Evolutionary conservation across 37 sponge, comb jelly and placozoan genomes (phyloP).

Genomic region (Diacarnus erythraeanus): DNA sequence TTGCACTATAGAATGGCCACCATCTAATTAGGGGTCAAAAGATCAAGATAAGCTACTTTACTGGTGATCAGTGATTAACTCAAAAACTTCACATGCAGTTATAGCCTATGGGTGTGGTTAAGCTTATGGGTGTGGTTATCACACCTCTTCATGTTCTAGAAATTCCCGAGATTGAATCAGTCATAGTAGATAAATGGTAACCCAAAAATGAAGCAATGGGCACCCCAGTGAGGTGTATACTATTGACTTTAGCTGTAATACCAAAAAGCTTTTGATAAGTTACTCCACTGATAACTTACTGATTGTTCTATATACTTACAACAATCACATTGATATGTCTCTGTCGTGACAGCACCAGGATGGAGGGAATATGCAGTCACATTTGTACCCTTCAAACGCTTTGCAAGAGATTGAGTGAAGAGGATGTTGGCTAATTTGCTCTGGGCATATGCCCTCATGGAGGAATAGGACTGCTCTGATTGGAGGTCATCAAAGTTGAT

Average conservation of each 20-base stretch:
- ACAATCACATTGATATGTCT: conserved; percentile 3
- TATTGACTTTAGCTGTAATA: too few species aligned
- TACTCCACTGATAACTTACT: too few species aligned
- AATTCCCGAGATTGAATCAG: background rate
- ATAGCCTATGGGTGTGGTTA: too few species aligned
- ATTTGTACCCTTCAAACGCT: conserved; percentile 51
- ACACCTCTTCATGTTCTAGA: too few species aligned
- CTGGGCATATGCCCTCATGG: conserved; percentile 38
- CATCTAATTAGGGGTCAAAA: too few species aligned
- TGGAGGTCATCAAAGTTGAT: conserved; percentile 53
- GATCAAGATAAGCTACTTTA: too few species aligned
- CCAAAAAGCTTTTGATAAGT: too few species aligned
- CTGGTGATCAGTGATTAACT: too few species aligned
- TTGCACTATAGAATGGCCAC: too few species aligned
- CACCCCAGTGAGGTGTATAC: background rate
- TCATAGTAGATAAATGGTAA: background rate
- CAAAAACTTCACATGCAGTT: too few species aligned
- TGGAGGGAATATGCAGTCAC: conserved; percentile 40
- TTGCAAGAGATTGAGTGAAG: conserved; percentile 73
- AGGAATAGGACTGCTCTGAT: conserved; percentile 12
- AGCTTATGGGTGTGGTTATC: too few species aligned
- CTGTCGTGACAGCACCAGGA: conserved; percentile 74
- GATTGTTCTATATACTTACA: background rate
- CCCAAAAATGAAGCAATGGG: background rate
- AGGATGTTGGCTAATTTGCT: conserved; percentile 85